These are phyloP conservation scores for Eublepharis macularius DNA, from an alignment of 2,113 vertebrate species.

Conservation along the genomic window DNA sequence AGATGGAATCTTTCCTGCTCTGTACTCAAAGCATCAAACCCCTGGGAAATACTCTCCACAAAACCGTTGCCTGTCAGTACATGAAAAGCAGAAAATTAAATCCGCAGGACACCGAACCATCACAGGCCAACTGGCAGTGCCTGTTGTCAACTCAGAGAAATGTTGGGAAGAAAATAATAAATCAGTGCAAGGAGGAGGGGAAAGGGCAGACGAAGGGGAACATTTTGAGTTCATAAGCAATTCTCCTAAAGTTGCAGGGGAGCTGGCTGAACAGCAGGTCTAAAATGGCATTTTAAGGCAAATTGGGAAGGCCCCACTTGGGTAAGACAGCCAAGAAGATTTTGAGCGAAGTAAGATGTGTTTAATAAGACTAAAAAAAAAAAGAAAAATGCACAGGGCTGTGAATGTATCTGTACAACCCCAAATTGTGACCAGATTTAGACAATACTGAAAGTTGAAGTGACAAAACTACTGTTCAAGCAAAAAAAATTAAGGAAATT, in stretches of 20 bases:
- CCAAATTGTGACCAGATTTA: no score
- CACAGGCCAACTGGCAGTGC: not conserved
- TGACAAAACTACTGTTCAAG: no score
- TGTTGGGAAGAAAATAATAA: not conserved
- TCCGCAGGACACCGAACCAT: fast-evolving
- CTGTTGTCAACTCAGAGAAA: not conserved
- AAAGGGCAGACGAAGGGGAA: not conserved
- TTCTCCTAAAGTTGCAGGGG: not conserved
- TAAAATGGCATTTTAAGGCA: no score
- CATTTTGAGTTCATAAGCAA: not conserved
- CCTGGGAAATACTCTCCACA: not conserved
- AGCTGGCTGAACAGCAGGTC: not conserved
- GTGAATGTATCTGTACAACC: no score
- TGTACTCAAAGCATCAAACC: not conserved
- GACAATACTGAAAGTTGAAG: no score
- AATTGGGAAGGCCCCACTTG: no score
- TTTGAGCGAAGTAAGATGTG: no score
- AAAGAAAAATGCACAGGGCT: no score
- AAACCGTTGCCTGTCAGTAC: not conserved
- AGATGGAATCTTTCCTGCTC: not conserved
- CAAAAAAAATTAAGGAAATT: no score
- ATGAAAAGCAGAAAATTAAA: not conserved
- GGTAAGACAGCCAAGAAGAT: no score
- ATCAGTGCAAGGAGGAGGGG: not conserved
- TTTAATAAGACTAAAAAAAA: no score